These are phyloP conservation scores for Ceyx melanurus DNA, from an alignment of 2,113 vertebrate genomes.

Conservation along the genomic window DNA sequence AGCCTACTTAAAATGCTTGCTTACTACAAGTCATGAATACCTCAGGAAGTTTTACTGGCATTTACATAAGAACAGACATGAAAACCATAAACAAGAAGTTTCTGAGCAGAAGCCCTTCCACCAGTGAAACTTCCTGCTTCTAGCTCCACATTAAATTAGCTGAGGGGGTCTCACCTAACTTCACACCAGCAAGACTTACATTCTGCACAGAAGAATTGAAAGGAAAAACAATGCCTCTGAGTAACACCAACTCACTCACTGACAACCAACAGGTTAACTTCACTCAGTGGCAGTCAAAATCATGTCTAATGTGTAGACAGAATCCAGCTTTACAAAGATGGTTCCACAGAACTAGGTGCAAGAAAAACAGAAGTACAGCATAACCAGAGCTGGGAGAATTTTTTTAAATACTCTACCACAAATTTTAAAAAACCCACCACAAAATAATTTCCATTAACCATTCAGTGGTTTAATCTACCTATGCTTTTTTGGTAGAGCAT, in stretches of 20 bases:
- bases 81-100: background rate
- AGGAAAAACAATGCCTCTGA: background rate
- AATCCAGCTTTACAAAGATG: background rate
- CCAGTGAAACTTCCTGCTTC: background rate
- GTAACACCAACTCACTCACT: accelerated
- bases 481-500: background rate
- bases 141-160: background rate
- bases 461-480: background rate
- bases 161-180: background rate
- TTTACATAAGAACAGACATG: background rate
- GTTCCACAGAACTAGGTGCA: background rate
- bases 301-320: background rate
- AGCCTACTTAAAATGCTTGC: background rate
- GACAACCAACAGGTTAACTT: background rate
- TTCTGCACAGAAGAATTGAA: background rate
- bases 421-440: background rate
- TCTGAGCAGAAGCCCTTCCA: background rate
- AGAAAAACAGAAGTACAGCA: background rate
- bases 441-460: background rate
- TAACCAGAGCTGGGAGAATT: background rate
- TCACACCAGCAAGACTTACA: background rate
- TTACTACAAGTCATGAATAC: background rate
- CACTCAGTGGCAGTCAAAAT: background rate
- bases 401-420: background rate
- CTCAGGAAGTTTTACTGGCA: background rate